These are phyloP conservation scores for Aphelenchoides avenae DNA, from an alignment of 1,140 invertebrate species.

Conservation along the genomic window DNA sequence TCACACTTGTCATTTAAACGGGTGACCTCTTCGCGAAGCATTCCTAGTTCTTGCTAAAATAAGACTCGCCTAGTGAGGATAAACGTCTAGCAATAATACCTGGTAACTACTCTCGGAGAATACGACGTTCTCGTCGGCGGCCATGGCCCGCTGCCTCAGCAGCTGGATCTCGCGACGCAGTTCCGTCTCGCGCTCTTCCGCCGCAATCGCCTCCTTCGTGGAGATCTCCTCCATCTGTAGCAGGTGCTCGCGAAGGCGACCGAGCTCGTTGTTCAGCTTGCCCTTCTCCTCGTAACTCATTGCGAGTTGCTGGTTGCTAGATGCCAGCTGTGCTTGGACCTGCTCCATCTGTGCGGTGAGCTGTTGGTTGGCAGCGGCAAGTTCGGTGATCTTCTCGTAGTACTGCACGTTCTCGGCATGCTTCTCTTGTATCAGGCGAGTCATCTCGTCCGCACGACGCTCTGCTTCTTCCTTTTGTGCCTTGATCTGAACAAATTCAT, in stretches of 20 bases:
- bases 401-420: neutral
- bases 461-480: too few species aligned
- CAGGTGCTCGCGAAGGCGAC: constrained; percentile 23
- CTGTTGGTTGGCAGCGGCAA: too few species aligned
- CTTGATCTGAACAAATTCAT: too few species aligned
- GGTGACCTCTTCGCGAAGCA: neutral
- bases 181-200: constrained; percentile 30
- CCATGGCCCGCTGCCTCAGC: neutral
- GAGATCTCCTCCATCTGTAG: constrained; percentile 25
- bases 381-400: neutral
- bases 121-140: neutral
- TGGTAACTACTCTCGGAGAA: too few species aligned
- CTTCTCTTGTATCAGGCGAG: too few species aligned
- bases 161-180: constrained; percentile 24
- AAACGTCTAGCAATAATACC: too few species aligned
- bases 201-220: constrained; percentile 26
- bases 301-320: constrained; percentile 6
- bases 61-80: neutral
- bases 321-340: constrained; percentile 2
- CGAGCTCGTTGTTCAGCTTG: constrained; percentile 24
- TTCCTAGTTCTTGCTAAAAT: neutral
- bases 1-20: neutral
- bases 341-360: too few species aligned
- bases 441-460: too few species aligned
- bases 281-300: constrained; percentile 8